Evolutionary conservation across 30 jellyfish, hydroid and myxozoan species (phyloP).

Genomic region (Aurelia sp.): DNA sequence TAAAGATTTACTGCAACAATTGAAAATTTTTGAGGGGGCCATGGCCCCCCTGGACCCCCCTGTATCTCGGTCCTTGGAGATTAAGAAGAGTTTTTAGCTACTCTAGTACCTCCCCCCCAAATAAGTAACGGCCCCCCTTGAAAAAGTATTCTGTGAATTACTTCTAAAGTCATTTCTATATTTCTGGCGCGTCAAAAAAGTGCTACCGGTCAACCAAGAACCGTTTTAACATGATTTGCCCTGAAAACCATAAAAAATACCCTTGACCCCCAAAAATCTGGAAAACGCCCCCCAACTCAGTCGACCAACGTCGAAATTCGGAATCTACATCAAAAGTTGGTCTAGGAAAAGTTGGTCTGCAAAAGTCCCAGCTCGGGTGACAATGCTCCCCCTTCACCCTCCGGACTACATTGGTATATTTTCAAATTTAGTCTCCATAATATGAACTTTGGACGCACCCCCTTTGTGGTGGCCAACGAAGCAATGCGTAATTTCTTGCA

Average conservation of each 20-base stretch:
- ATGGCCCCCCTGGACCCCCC: no score
- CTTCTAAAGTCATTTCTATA: not conserved
- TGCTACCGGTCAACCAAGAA: not conserved
- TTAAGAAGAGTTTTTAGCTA: not conserved
- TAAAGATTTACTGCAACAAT: no score
- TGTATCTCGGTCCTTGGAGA: no score
- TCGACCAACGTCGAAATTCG: not conserved
- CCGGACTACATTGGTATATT: not conserved
- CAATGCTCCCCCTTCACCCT: slow-evolving; percentile 1
- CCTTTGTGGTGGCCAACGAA: no score
- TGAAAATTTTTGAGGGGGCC: no score
- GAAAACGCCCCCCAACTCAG: not conserved
- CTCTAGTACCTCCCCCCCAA: not conserved
- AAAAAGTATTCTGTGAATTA: not conserved
- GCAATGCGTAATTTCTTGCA: no score
- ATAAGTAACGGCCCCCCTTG: not conserved
- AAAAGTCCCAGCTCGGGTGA: not conserved
- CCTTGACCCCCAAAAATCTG: not conserved
- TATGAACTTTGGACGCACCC: no score
- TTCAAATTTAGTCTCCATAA: no score
- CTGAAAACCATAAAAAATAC: not conserved
- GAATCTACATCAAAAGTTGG: slow-evolving; percentile 1
- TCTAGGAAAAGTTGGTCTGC: not conserved
- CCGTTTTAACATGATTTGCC: not conserved
- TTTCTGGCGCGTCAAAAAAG: not conserved